These are phyloP conservation scores for Cephus runcator DNA, from an alignment of 2,888 invertebrate species.

Conservation along the genomic window DNA sequence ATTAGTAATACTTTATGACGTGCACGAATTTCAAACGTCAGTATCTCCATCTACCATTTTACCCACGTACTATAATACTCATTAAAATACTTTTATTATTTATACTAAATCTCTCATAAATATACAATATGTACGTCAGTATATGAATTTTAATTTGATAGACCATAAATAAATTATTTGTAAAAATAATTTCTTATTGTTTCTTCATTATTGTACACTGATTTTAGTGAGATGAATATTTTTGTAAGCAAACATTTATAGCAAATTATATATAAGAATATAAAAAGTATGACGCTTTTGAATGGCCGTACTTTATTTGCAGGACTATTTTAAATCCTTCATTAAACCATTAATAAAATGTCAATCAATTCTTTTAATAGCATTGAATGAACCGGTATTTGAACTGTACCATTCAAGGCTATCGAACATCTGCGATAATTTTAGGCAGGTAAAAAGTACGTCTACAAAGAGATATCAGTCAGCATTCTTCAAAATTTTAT, in stretches of 20 bases:
- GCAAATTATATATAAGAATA: not conserved
- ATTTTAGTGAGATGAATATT: not conserved
- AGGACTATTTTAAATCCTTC: not conserved
- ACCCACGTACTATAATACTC: not conserved
- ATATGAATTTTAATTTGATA: not conserved
- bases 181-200: not conserved
- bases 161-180: not conserved
- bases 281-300: no score
- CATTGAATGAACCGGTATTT: not conserved
- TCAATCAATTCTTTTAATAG: not conserved
- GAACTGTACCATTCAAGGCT: not conserved
- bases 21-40: not conserved
- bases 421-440: not conserved
- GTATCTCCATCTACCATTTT: not conserved
- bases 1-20: not conserved
- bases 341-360: not conserved
- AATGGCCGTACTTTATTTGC: not conserved
- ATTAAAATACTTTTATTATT: not conserved
- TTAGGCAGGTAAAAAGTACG: not conserved
- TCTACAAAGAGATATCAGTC: not conserved
- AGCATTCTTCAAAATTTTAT: not conserved
- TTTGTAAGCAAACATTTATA: not conserved
- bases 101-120: not conserved
- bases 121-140: not conserved
- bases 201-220: not conserved